phyloP scores from a whole-genome alignment of 53 echinoderm and acorn worm genomes.

The Mesocentrotus franciscanus region DNA sequence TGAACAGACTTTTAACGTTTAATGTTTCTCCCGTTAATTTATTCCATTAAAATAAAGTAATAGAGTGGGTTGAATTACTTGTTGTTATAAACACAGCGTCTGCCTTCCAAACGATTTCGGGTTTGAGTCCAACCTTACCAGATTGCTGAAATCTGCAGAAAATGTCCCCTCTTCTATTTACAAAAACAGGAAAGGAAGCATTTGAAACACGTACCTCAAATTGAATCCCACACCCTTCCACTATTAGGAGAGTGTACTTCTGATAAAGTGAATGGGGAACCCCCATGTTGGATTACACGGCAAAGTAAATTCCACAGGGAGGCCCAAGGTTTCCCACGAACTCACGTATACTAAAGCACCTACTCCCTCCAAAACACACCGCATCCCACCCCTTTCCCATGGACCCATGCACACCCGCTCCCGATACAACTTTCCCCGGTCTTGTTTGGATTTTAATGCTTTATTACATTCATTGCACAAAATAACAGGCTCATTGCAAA shows the following conservation, averaged over 20 bases:
- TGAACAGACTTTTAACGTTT: too few relatives aligned
- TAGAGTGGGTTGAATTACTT: too few relatives aligned
- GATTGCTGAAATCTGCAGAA: background rate
- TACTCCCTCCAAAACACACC: too few relatives aligned
- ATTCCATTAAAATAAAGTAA: too few relatives aligned
- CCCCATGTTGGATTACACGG: background rate
- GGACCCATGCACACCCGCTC: background rate
- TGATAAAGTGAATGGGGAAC: background rate
- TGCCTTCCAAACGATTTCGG: background rate
- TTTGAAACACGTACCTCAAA: background rate
- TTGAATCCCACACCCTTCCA: background rate
- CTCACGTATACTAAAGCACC: too few relatives aligned
- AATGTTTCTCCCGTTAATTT: too few relatives aligned
- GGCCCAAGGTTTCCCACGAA: background rate
- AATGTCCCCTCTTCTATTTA: background rate
- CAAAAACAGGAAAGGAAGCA: background rate
- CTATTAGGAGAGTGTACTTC: background rate
- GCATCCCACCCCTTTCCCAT: too few relatives aligned
- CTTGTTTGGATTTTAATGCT: background rate
- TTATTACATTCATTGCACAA: background rate
- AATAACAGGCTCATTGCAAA: slow-evolving; percentile 8
- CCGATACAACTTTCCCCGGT: background rate
- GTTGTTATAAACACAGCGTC: background rate
- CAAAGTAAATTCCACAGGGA: background rate
- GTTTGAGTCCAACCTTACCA: too few relatives aligned